These are phyloP conservation scores for Cryptus armator DNA, from an alignment of 2,888 invertebrate genomes.

Conservation along the genomic window DNA sequence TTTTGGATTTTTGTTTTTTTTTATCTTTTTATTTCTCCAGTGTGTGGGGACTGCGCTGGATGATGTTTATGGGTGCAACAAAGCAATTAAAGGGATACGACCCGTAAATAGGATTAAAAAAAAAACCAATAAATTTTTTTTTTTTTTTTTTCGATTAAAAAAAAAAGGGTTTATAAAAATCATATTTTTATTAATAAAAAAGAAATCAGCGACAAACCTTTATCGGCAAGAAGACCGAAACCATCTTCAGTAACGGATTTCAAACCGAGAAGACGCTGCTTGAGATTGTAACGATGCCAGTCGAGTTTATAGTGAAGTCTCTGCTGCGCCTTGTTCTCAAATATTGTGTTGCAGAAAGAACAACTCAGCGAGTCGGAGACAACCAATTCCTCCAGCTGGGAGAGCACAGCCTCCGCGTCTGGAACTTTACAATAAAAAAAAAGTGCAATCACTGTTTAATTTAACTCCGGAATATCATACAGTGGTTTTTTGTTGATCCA, in stretches of 20 bases:
- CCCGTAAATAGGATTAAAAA: too few species aligned
- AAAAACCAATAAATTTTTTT: too few species aligned
- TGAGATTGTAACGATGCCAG: slow-evolving; percentile 94
- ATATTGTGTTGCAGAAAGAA: slow-evolving; percentile 86
- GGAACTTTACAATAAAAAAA: slow-evolving; percentile 59
- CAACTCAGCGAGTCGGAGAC: slow-evolving; percentile 85
- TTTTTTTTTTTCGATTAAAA: too few species aligned
- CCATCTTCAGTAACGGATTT: slow-evolving; percentile 87
- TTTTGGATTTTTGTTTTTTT: too few species aligned
- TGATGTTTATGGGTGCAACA: too few species aligned
- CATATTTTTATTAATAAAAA: neutral
- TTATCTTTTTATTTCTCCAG: too few species aligned
- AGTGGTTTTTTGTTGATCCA: too few species aligned
- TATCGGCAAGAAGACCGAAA: slow-evolving; percentile 86
- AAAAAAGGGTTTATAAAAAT: too few species aligned
- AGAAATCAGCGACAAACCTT: slow-evolving; percentile 70
- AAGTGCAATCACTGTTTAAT: neutral
- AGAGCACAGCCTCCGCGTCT: slow-evolving; percentile 76
- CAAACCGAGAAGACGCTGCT: slow-evolving; percentile 89
- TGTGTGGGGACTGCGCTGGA: too few species aligned
- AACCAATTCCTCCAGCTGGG: slow-evolving; percentile 82
- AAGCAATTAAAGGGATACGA: too few species aligned
- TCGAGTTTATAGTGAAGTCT: slow-evolving; percentile 93
- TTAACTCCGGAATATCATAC: too few species aligned
- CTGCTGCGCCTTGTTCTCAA: slow-evolving; percentile 88